Evolutionary conservation across 1,140 invertebrate genomes (phyloP).

Genomic region (Bombus difficillimus): DNA sequence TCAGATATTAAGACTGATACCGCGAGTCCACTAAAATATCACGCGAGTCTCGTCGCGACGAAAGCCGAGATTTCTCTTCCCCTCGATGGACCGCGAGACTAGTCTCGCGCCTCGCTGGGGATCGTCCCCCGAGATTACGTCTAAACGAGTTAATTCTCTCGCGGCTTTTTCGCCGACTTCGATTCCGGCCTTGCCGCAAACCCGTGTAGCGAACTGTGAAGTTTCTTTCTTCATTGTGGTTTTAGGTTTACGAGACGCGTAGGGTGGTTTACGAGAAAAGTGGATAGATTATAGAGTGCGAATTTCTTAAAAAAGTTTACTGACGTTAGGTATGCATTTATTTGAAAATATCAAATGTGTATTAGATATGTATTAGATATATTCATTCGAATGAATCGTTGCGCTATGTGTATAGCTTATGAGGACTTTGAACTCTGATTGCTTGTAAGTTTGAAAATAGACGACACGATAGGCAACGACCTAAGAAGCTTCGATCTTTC

Average conservation of each 20-base stretch:
- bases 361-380: no score
- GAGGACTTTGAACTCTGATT: neutral
- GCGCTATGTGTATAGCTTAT: no score
- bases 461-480: neutral
- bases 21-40: constrained; percentile 65
- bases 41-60: constrained; percentile 42
- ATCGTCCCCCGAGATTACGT: constrained; percentile 64
- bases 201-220: neutral
- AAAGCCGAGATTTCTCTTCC: constrained; percentile 45
- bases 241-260: neutral
- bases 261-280: neutral
- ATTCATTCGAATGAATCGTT: neutral
- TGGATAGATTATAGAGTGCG: neutral
- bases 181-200: constrained; percentile 13
- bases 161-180: constrained; percentile 16
- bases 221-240: neutral
- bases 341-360: no score
- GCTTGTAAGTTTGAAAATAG: neutral
- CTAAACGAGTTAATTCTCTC: constrained; percentile 75
- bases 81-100: neutral
- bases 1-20: constrained; percentile 72
- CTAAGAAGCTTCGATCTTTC: neutral
- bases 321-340: no score
- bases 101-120: constrained; percentile 33
- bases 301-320: no score